A percentile compares a stretch with the other conserved stretches of the same genome.
Conservation (phyloP, 1,140 invertebrate genomes). For the Bombus haemorrhoidalis region DNA sequence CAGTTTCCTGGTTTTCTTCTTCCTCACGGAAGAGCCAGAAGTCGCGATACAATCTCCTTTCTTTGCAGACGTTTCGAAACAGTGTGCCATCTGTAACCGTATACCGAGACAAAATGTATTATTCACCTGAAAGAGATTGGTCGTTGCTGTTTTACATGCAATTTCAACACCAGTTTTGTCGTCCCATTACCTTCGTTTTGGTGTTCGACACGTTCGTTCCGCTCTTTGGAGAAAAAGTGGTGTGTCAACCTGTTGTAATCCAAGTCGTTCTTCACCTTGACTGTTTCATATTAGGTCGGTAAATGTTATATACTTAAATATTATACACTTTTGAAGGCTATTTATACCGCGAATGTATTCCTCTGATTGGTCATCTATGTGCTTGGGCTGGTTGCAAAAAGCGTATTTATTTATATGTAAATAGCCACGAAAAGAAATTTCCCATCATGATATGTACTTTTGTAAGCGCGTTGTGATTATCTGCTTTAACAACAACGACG, state of each 20-base stretch:
- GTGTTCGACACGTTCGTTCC: neutral
- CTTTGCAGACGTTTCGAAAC: neutral
- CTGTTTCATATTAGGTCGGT: too few relatives aligned
- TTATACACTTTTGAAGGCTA: too few relatives aligned
- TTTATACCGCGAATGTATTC: too few relatives aligned
- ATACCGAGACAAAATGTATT: neutral
- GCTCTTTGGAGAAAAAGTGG: neutral
- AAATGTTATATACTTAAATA: too few relatives aligned
- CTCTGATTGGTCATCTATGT: too few relatives aligned
- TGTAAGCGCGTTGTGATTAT: neutral
- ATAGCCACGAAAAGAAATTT: neutral
- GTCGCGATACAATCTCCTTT: slow-evolving; percentile 57
- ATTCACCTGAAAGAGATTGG: neutral
- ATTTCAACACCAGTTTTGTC: neutral
- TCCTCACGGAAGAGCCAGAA: slow-evolving; percentile 42
- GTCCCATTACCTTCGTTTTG: neutral
- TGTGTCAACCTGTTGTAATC: neutral
- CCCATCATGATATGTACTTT: neutral
- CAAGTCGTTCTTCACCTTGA: too few relatives aligned
- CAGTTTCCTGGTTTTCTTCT: slow-evolving; percentile 12
- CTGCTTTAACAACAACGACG: neutral
- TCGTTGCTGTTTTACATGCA: neutral
- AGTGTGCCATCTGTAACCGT: slow-evolving; percentile 30
- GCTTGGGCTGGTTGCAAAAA: too few relatives aligned
- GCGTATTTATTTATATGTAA: too few relatives aligned